A percentile compares a stretch with the other conserved stretches of the same genome.
phyloP scores from a whole-genome alignment of 2,113 vertebrate species.

The Gopherus flavomarginatus region DNA sequence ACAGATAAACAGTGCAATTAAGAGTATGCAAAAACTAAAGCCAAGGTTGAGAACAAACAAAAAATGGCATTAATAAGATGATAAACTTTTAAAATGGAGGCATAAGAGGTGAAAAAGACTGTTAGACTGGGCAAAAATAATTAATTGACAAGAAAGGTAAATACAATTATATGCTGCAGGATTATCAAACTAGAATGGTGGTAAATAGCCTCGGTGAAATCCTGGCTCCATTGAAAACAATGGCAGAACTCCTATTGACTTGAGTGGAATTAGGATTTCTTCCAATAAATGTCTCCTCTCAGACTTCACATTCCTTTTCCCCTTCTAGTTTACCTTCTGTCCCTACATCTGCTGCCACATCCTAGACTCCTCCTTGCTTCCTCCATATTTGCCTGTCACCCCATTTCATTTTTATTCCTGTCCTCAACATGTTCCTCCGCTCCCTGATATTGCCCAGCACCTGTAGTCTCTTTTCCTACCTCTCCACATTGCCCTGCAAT shows the following conservation, averaged over 20 bases:
- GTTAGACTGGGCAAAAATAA: not conserved
- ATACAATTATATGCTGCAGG: not conserved
- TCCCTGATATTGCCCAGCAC: not conserved
- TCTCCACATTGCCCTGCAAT: not conserved
- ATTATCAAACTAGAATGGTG: not conserved
- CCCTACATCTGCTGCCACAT: not conserved
- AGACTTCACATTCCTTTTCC: not conserved
- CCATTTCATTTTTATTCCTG: not conserved
- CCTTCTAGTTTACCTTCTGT: not conserved
- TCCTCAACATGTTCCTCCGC: not conserved
- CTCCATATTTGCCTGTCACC: not conserved
- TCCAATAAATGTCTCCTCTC: not conserved
- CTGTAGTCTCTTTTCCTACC: not conserved
- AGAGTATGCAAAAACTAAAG: not conserved
- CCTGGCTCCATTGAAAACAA: not conserved
- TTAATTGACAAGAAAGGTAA: not conserved
- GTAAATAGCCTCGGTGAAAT: not conserved
- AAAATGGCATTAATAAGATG: not conserved
- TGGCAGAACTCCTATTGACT: not conserved
- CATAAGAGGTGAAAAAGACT: not conserved
- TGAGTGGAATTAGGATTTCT: not conserved
- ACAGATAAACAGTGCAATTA: conserved; percentile 1
- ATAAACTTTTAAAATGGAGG: not conserved
- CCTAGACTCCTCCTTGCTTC: not conserved
- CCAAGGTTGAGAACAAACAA: not conserved